Evolutionary conservation across 2,797 vertebrate genomes (phyloP), one percentile per base, ranked within the genome.

Genomic region (Allobates femoralis): DNA sequence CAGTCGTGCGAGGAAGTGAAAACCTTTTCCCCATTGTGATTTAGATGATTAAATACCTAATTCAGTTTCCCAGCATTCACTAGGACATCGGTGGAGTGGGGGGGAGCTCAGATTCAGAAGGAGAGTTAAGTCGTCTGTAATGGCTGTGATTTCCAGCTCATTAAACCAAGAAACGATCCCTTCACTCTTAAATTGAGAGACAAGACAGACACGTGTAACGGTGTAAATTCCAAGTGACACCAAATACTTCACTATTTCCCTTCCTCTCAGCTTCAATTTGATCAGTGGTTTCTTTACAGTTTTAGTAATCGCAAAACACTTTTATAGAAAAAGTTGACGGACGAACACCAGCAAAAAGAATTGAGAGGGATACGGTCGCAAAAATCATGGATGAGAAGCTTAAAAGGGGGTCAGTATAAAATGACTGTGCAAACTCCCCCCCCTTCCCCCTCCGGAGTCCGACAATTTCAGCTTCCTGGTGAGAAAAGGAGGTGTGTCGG

Each of bases 11-110:
- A 51, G 62, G 26, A 32, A 64, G 28, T 67, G 66, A 81, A 53
- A 81, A 50, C 23, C 79, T 67, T 67, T 51, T 64, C 14, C 67
- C 32, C 60, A 19, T 53, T 67, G 60, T 30, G 79, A 81, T 81
- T 81, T 64, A 67, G 50, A 79, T 79, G 77, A 79, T 79, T 79
- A 79, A 79, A 79, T 62, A 10, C 21, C 34, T 50, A 80, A 66
- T 66, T 50, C 11, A 28, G 21, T 80, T 50, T 80, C 60, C 79
- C 58, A 66, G 60, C 19, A 66, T 80, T 50, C 58, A 18, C 21
- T 50, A 8, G 41, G 79, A 51, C 26, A 11, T 46, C 41, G 11
- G 41, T 46, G 41, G n/a, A n/a, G n/a, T 46, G 41, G 41, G 7
- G 79, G 60, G 18, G 26, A 19, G 79, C 26, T 18, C 8, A 8